phyloP scores from a whole-genome alignment of 1,140 invertebrate genomes.

The Dinothrombium tinctorium region DNA sequence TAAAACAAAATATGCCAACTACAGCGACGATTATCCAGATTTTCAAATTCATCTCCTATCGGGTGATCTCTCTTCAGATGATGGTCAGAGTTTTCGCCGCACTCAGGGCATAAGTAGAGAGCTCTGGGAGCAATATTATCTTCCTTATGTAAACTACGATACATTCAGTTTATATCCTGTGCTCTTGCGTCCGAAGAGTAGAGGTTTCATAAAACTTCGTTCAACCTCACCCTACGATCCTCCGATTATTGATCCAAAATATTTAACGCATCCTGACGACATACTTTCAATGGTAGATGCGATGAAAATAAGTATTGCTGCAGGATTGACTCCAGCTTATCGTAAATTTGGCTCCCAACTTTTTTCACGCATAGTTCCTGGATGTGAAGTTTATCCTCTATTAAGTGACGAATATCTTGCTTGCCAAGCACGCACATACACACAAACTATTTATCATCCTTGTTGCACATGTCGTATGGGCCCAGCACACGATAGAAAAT shows the following conservation, averaged over 20 bases:
- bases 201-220: constrained; percentile 32
- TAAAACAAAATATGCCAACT: constrained; percentile 58
- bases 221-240: constrained; percentile 37
- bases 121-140: constrained; percentile 20
- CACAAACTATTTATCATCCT: constrained; percentile 50
- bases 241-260: constrained; percentile 59
- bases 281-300: constrained; percentile 22
- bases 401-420: constrained; percentile 54
- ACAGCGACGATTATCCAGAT: constrained; percentile 60
- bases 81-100: constrained; percentile 32
- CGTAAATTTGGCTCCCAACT: constrained; percentile 42
- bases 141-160: constrained; percentile 19
- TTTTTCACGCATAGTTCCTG: constrained; percentile 41
- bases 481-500: constrained; percentile 37
- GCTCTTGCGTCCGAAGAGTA: constrained; percentile 43
- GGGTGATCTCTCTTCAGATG: constrained; percentile 48
- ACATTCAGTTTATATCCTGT: constrained; percentile 39
- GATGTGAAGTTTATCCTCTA: constrained; percentile 45
- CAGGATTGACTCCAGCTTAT: constrained; percentile 26
- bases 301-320: constrained; percentile 17
- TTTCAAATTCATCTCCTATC: constrained; percentile 68
- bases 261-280: constrained; percentile 38
- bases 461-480: constrained; percentile 48
- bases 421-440: constrained; percentile 54
- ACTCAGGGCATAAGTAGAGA: constrained; percentile 52